phyloP scores from a whole-genome alignment of 1,140 invertebrate species.

The Caenorhabditis inopinata region DNA sequence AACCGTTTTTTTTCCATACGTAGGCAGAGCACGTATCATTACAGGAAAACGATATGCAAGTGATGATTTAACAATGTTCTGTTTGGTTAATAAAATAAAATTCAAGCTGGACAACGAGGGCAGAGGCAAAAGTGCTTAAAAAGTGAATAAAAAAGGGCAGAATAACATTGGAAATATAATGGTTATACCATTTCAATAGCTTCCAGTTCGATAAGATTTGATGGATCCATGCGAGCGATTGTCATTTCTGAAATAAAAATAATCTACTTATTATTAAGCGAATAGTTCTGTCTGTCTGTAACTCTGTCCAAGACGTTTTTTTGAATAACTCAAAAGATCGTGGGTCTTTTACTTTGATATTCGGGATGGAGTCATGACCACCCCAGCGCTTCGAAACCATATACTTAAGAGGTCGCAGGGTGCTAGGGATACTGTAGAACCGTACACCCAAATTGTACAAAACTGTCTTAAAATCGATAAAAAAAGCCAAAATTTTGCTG shows the following conservation, averaged over 20 bases:
- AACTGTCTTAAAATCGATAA: no score
- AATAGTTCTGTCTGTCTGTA: no score
- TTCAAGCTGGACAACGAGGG: not conserved
- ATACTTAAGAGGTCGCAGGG: no score
- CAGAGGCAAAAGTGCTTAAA: not conserved
- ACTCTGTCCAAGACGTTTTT: no score
- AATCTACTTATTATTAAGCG: no score
- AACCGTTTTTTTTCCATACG: not conserved
- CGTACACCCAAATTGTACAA: no score
- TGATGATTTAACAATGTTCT: not conserved
- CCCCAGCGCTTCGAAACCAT: no score
- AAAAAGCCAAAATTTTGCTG: no score
- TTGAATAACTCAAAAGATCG: no score
- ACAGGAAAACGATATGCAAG: not conserved
- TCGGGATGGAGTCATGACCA: no score
- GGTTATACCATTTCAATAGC: slow-evolving; percentile 40
- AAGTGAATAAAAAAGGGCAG: not conserved
- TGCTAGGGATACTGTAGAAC: no score
- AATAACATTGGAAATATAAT: not conserved
- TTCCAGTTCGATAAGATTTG: slow-evolving; percentile 37
- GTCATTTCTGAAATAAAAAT: slow-evolving; percentile 41
- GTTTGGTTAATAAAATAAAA: slow-evolving; percentile 6
- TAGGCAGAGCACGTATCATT: not conserved
- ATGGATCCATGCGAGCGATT: slow-evolving; percentile 41
- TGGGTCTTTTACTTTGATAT: no score